Evolutionary conservation across 2,888 invertebrate species (phyloP).

Genomic region (Altica lythri): DNA sequence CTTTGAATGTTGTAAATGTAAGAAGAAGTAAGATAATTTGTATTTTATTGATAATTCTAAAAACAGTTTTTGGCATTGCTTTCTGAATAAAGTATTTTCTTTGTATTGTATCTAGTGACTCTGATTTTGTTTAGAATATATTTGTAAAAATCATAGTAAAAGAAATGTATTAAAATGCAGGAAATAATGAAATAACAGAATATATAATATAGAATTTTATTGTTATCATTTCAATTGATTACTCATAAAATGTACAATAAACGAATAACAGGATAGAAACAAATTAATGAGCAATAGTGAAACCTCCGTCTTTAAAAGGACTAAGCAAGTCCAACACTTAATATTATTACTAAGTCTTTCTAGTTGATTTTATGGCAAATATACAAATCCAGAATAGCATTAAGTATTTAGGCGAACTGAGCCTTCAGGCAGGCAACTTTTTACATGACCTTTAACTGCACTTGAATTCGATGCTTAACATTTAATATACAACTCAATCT

Average conservation of each 20-base stretch:
- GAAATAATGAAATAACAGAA: conserved; percentile 34
- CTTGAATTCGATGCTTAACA: conserved; percentile 56
- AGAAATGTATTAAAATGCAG: no score
- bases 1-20: no score
- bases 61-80: no score
- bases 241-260: conserved; percentile 60
- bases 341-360: conserved; percentile 46
- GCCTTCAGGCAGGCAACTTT: conserved; percentile 51
- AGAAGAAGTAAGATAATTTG: no score
- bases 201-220: conserved; percentile 60
- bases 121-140: no score
- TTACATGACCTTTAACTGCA: conserved; percentile 56
- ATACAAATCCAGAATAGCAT: conserved; percentile 57
- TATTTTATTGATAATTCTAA: no score
- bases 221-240: conserved; percentile 57
- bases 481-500: conserved; percentile 53
- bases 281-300: conserved; percentile 59
- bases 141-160: no score
- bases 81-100: no score
- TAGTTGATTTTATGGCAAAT: conserved; percentile 55
- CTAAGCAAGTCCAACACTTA: conserved; percentile 51
- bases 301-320: conserved; percentile 56
- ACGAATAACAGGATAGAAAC: conserved; percentile 60
- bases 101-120: no score
- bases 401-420: conserved; percentile 52